Base-by-base conservation (phyloP, 64 coral and sea anemone species). In the Porites australiensis region DNA sequence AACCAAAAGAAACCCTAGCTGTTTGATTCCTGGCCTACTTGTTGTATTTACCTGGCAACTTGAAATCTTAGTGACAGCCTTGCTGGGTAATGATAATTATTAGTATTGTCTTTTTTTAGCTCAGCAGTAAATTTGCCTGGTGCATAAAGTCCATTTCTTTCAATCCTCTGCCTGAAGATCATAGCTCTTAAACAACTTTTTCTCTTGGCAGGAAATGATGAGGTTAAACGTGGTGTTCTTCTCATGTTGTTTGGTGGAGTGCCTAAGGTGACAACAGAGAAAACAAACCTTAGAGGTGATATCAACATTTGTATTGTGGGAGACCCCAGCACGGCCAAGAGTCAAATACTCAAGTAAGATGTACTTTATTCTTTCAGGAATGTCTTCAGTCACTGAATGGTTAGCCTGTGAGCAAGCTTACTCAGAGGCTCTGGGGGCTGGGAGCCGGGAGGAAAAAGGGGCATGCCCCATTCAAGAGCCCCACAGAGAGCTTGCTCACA, bases 191-290 rank as follows among this genome's bases (percentile, higher is more conserved):
- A 86, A 51, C 0, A 6, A 9, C 2, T 22, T 10, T 19, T 47
- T 14, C 5, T 64, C 64, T 46, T 23, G 20, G 2, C 37, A 99
- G 98, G 98, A 74, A 99, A 99, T 88, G 98, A 99, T 86, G 98
- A 99, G 61, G 98, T 99, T 2, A 99, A 99, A 74, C 95, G 98
- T 60, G 98, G 98, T 13, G 94, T 99, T 9, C 81, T 99, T 20
- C 80, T 99, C 13, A 99, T 99, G 98, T 86, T 99, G 92, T 99
- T 99, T 86, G 98, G 98, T 92, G 98, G 98, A 82, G 98, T 99
- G 44, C 98, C 98, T 7, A 99, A 99, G 86, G 90, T 92, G 11
- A 99, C 98, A 16, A 82, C 72, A 8, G 98, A 99, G 77, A 87
- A 89, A 58, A 99, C 98, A 77, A 99, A 92, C 88, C 79, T 99